Evolutionary conservation across 2,113 vertebrate genomes (phyloP).

Genomic region (Onychostoma macrolepis): DNA sequence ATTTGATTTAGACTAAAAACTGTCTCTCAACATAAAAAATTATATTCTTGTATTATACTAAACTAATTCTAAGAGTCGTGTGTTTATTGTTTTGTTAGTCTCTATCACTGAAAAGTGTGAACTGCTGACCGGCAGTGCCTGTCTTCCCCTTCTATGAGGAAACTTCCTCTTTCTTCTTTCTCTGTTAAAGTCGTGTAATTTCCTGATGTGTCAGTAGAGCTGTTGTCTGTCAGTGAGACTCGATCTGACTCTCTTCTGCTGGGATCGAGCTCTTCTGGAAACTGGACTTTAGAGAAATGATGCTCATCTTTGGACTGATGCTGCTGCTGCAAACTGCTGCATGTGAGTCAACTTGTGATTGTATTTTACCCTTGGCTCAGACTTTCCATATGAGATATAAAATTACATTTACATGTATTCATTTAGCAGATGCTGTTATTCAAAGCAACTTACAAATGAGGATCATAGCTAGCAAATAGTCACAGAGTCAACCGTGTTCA

Average conservation of each 20-base stretch:
- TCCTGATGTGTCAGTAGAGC: background rate
- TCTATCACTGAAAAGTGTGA: background rate
- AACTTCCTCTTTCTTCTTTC: slow-evolving; percentile 8
- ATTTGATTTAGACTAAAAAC: background rate
- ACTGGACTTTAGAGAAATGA: background rate
- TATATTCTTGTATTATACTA: background rate
- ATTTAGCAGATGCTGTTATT: background rate
- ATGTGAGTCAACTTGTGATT: background rate
- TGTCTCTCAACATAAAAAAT: background rate
- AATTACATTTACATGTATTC: background rate
- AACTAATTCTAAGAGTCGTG: background rate
- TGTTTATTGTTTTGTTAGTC: background rate
- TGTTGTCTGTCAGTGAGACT: background rate
- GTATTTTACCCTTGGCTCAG: background rate
- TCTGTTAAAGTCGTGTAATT: background rate
- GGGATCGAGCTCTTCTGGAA: background rate
- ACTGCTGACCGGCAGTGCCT: background rate
- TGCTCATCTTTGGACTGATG: background rate
- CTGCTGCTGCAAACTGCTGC: background rate
- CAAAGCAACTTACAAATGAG: background rate
- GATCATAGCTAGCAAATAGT: background rate
- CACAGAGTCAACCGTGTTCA: background rate
- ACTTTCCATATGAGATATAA: background rate
- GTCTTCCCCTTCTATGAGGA: background rate
- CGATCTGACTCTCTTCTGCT: background rate